Base-by-base conservation (phyloP, 2,113 vertebrate species). In the Reinhardtius hippoglossoides region DNA sequence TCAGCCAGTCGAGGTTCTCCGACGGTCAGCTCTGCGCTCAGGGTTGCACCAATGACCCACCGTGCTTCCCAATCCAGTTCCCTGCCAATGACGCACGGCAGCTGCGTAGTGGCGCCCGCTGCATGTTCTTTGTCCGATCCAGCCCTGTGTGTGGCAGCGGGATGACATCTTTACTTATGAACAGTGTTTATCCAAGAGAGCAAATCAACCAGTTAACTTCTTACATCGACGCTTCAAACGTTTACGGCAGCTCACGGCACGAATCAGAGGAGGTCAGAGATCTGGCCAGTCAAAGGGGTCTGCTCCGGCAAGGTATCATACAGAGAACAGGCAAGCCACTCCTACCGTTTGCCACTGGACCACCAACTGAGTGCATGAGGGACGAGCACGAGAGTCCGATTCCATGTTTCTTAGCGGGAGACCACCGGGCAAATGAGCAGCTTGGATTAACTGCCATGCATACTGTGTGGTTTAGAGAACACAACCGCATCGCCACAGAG, bases 101-200 rank as follows among this genome's bases (percentile, higher is more conserved):
- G 84, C 95, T 95, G 15, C 88, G 96, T 3, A 95, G 94, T 0
- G 96, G 96, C 0, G 96, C 97, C 0, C 96, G 96, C 40, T 99
- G 98, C 92, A 98, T 99, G 98, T 99, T 98, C 93, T 99, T 99
- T 0, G 98, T 98, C n/a, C 96, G 98, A 2, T 99, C 98, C 27
- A 99, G 97, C 86, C 98, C 98, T 0, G 97, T 99, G 42, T 99
- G 98, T 2, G 98, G 98, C 87, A 99, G 98, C 0, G 98, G 98
- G 37, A 97, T 99, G 97, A 99, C 98, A 0, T 99, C 98, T 0
- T 94, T 99, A 1, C 95, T 99, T 60, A 99, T 99, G 97, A 98
- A 99, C 92, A 98, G 98, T 0, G 98, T 99, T 15, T 98, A 95
- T 78, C 98, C 98, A 0, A 94, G 98, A 5, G 98, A 99, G 80